Evolutionary conservation across 2,797 vertebrate genomes (phyloP).

Genomic region (Tragelaphus eurycerus): DNA sequence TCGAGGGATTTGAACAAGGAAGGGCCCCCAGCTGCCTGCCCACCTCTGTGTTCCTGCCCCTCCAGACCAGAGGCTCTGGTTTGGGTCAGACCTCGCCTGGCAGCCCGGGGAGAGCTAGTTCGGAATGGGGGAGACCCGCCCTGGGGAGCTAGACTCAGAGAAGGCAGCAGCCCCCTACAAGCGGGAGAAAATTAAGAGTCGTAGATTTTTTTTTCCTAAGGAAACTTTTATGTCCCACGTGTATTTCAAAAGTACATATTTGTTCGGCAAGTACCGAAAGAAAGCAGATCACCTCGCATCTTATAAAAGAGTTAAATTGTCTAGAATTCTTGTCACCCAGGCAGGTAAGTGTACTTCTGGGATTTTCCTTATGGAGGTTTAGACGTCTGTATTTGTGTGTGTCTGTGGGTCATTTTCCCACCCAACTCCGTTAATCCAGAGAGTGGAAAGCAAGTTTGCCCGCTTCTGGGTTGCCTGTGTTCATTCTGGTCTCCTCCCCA

Average conservation of each 20-base stretch:
- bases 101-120: background rate
- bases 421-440: background rate
- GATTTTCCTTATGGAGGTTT: background rate
- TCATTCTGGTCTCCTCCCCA: background rate
- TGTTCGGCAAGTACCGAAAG: background rate
- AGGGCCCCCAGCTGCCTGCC: background rate
- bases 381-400: background rate
- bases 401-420: background rate
- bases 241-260: background rate
- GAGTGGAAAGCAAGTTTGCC: no score
- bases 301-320: background rate
- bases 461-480: accelerated
- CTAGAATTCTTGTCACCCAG: background rate
- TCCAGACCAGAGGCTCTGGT: background rate
- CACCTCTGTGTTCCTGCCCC: background rate
- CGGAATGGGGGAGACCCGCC: accelerated
- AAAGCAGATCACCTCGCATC: background rate
- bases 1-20: background rate
- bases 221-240: background rate
- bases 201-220: background rate
- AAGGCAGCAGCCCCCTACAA: background rate
- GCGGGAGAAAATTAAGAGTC: background rate
- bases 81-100: accelerated
- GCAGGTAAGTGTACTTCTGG: no score
- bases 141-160: background rate